Percentiles rank a stretch among this genome's conserved stretches.
These are phyloP conservation scores for Microplitis demolitor DNA, from an alignment of 1,140 invertebrate species.

Conservation along the genomic window DNA sequence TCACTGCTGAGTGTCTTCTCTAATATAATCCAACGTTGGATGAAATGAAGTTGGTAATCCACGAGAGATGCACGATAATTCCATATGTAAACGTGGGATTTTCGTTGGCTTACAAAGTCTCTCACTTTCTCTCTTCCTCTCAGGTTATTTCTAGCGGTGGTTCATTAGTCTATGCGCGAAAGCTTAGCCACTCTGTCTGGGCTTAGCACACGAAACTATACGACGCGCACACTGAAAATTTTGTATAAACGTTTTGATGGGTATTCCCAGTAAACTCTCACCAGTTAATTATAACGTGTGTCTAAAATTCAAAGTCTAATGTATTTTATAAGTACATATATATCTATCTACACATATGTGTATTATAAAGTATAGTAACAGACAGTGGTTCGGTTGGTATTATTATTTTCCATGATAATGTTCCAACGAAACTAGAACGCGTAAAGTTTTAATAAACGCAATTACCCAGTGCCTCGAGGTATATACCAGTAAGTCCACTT, in stretches of 20 bases:
- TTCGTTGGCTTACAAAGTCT: slow-evolving; percentile 26
- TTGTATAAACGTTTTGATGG: too few relatives aligned
- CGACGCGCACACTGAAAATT: slow-evolving; percentile 19
- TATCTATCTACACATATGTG: neutral
- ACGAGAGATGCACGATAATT: slow-evolving; percentile 17
- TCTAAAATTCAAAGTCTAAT: too few relatives aligned
- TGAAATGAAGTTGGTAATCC: slow-evolving; percentile 25
- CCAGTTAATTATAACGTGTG: too few relatives aligned
- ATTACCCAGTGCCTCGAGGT: slow-evolving; percentile 21
- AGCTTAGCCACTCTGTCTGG: neutral
- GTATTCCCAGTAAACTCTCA: too few relatives aligned
- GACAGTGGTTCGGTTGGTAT: neutral
- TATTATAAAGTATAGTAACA: neutral
- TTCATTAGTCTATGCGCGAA: slow-evolving; percentile 7
- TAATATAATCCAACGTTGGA: slow-evolving; percentile 17
- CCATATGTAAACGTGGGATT: slow-evolving; percentile 27
- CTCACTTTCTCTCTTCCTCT: neutral
- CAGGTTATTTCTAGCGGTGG: neutral
- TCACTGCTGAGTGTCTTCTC: neutral
- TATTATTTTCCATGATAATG: slow-evolving; percentile 1
- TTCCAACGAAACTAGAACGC: slow-evolving; percentile 34
- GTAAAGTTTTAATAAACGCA: slow-evolving; percentile 41
- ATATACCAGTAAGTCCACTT: neutral
- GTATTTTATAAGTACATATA: neutral
- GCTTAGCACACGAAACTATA: neutral